These are phyloP conservation scores for Meloidogyne floridensis DNA, from an alignment of 1,140 invertebrate species.

Conservation along the genomic window DNA sequence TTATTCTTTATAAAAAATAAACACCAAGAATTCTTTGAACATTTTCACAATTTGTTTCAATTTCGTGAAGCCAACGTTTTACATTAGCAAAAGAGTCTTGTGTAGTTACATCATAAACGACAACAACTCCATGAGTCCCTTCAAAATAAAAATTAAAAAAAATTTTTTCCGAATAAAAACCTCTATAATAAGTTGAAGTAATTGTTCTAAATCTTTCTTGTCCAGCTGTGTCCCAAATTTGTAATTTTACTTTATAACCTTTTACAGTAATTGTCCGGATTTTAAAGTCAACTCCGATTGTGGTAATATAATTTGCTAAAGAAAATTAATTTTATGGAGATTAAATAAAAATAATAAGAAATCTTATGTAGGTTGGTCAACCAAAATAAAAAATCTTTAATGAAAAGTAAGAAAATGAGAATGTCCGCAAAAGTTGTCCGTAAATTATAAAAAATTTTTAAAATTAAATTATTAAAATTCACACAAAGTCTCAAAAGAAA, in stretches of 20 bases:
- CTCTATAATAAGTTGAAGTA: constrained; percentile 94
- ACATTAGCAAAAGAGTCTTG: constrained; percentile 99
- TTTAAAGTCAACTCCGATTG: constrained; percentile 99
- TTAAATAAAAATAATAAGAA: no score
- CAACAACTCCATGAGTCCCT: constrained; percentile 71
- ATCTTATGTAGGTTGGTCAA: no score
- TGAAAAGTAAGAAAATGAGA: background rate
- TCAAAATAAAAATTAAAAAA: constrained; percentile 71
- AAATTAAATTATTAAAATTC: constrained; percentile 1
- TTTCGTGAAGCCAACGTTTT: constrained; percentile 90
- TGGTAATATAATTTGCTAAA: constrained; percentile 89
- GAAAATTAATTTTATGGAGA: constrained; percentile 22
- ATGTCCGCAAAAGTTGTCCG: background rate
- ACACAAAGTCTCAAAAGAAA: background rate
- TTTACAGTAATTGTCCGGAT: constrained; percentile 92
- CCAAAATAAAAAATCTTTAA: background rate
- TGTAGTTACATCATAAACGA: constrained; percentile 98
- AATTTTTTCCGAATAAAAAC: constrained; percentile 79
- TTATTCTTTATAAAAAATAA: constrained; percentile 18
- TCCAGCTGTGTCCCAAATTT: constrained; percentile 71
- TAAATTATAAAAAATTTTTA: background rate
- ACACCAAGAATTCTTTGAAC: constrained; percentile 96
- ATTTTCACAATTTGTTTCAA: constrained; percentile 98
- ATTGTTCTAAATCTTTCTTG: constrained; percentile 90
- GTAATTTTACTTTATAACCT: constrained; percentile 91